These are phyloP conservation scores for Lipophrys pholis DNA, from an alignment of 2,113 vertebrate species.

Conservation along the genomic window DNA sequence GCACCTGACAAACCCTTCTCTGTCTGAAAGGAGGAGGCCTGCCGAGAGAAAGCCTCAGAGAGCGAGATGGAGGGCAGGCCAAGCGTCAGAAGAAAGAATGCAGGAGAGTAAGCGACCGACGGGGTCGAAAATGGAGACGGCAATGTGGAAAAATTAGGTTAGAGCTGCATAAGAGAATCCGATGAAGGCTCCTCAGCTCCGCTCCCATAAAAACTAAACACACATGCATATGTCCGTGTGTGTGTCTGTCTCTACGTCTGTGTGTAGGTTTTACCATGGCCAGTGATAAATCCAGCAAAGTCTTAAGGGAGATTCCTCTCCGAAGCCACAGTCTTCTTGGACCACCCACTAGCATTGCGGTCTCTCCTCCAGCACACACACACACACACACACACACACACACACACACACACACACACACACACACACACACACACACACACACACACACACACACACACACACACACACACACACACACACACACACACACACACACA, in stretches of 20 bases:
- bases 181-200: conserved; percentile 49
- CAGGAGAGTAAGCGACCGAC: conserved; percentile 25
- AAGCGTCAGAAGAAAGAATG: conserved; percentile 37
- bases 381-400: conserved; percentile 25
- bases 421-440: too few species aligned
- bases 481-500: conserved; percentile 35
- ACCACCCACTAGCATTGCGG: conserved; percentile 77
- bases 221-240: conserved; percentile 43
- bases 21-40: conserved; percentile 67
- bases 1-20: conserved; percentile 79
- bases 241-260: conserved; percentile 54
- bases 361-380: conserved; percentile 54
- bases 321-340: conserved; percentile 63
- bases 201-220: conserved; percentile 62
- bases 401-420: not conserved
- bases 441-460: conserved; percentile 8
- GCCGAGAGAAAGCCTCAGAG: conserved; percentile 54
- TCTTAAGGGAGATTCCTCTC: conserved; percentile 76
- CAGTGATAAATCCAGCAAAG: conserved; percentile 71
- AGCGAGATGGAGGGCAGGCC: conserved; percentile 37
- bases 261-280: conserved; percentile 57
- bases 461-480: conserved; percentile 17
- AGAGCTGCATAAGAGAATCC: conserved; percentile 45
- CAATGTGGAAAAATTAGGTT: conserved; percentile 54
- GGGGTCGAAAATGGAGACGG: conserved; percentile 14